Conservation (phyloP, 1,140 invertebrate species). For the Conus betulinus region DNA sequence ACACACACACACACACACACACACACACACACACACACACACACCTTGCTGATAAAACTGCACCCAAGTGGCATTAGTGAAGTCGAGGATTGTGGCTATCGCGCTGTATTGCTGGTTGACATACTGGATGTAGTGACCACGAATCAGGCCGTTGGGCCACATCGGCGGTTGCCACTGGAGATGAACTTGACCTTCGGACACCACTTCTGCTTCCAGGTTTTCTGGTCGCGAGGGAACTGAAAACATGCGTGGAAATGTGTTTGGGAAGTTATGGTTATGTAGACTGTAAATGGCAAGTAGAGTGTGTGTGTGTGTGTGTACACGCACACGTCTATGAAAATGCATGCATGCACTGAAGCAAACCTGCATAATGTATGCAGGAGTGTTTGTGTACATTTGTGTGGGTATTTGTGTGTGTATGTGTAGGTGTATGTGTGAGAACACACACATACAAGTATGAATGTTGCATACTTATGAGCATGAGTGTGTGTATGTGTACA, state of each 20-base stretch:
- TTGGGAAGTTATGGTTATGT: no score
- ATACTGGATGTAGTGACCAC: conserved; percentile 37
- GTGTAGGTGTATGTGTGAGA: not conserved
- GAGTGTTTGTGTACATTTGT: not conserved
- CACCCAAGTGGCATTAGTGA: conserved; percentile 10
- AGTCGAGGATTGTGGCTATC: not conserved
- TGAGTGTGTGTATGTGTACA: not conserved
- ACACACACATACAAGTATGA: not conserved
- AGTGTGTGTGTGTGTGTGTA: not conserved
- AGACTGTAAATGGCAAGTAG: not conserved
- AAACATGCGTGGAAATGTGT: not conserved
- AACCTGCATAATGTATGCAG: not conserved
- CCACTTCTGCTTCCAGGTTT: conserved; percentile 39
- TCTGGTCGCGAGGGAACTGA: conserved; percentile 51
- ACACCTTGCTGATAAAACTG: conserved; percentile 35
- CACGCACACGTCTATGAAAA: no score
- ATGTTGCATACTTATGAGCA: not conserved
- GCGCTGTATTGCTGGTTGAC: not conserved
- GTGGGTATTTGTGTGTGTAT: not conserved
- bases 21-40: not conserved
- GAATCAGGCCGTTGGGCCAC: conserved; percentile 50
- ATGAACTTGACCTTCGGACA: conserved; percentile 47
- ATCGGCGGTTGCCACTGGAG: conserved; percentile 49
- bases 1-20: no score
- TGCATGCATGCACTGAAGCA: no score